Conservation (phyloP, 2,888 invertebrate species). For the Bombylius major region DNA sequence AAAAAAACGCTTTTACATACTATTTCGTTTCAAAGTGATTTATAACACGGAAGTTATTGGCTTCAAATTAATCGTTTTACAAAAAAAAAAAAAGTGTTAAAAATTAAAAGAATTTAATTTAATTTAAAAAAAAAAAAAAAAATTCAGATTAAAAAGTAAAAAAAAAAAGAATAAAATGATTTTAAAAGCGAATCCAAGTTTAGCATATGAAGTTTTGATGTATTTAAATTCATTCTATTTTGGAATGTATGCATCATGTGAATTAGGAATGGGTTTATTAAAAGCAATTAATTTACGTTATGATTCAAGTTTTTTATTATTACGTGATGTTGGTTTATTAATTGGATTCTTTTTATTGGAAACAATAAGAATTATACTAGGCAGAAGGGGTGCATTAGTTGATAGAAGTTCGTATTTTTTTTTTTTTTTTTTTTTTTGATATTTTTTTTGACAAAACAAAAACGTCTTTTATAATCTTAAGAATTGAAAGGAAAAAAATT, state of each 20-base stretch:
- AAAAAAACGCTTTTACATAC: too few relatives aligned
- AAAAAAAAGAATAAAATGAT: neutral
- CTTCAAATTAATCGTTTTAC: too few relatives aligned
- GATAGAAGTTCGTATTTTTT: conserved; percentile 28
- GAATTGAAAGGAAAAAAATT: too few relatives aligned
- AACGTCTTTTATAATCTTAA: too few relatives aligned
- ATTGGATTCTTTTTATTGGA: conserved; percentile 66
- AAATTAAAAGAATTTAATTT: too few relatives aligned
- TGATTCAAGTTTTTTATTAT: conserved; percentile 51
- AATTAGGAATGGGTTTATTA: conserved; percentile 64
- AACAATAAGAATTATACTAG: conserved; percentile 68
- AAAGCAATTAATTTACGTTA: conserved; percentile 70
- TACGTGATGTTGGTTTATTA: conserved; percentile 68
- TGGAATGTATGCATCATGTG: conserved; percentile 72
- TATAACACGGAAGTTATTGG: too few relatives aligned
- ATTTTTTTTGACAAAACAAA: neutral
- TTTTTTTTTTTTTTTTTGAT: neutral
- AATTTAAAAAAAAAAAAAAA: neutral
- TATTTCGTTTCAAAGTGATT: too few relatives aligned
- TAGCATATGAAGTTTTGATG: conserved; percentile 71
- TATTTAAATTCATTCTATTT: conserved; percentile 79
- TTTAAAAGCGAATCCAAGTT: conserved; percentile 47
- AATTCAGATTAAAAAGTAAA: too few relatives aligned
- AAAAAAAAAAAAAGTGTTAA: too few relatives aligned
- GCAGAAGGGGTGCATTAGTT: conserved; percentile 56